These are phyloP conservation scores for Eulithis testata DNA, from an alignment of 2,888 invertebrate genomes.

Conservation along the genomic window DNA sequence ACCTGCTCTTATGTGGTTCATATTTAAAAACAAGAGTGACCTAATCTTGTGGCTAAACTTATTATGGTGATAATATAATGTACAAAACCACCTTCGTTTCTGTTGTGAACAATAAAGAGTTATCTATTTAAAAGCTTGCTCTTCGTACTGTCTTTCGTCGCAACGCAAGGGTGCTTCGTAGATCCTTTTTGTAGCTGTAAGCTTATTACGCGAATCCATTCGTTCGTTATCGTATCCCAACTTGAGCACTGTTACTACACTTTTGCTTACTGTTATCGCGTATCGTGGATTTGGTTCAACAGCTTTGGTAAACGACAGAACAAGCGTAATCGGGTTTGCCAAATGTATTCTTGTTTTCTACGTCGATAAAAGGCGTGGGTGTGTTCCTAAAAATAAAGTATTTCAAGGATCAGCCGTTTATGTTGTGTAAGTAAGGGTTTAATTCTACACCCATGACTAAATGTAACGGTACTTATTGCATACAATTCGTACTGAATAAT, in stretches of 20 bases:
- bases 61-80: too few relatives aligned
- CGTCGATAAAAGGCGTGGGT: neutral
- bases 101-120: too few relatives aligned
- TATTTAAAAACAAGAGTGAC: too few relatives aligned
- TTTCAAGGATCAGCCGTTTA: neutral
- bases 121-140: too few relatives aligned
- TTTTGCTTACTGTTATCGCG: neutral
- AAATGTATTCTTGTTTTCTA: neutral
- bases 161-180: too few relatives aligned
- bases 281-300: too few relatives aligned
- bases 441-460: neutral
- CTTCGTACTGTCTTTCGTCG: too few relatives aligned
- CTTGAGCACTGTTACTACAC: neutral
- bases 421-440: neutral
- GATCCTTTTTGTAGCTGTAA: neutral
- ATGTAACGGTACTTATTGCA: conserved; percentile 2
- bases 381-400: conserved; percentile 1
- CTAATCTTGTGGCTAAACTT: too few relatives aligned
- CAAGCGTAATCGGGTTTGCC: neutral
- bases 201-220: neutral
- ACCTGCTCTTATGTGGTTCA: too few relatives aligned
- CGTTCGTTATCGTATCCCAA: neutral
- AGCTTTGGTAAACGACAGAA: neutral
- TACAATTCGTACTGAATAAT: conserved; percentile 8
- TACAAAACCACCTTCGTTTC: too few relatives aligned